phyloP scores from a whole-genome alignment of 2,113 vertebrate genomes.

The Sapajus apella region DNA sequence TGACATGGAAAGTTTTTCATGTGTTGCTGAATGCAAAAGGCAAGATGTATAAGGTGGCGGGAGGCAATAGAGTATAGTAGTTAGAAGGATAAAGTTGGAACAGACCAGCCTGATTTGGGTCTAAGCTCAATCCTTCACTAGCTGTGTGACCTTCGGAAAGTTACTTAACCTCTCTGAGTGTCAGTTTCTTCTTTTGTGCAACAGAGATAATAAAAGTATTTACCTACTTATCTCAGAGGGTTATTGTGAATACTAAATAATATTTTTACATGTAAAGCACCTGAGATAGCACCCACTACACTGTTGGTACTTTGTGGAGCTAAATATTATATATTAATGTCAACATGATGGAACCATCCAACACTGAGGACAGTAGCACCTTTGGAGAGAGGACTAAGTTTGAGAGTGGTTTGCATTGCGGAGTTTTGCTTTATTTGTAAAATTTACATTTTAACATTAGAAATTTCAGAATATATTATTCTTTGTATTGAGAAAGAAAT shows the following conservation, averaged over 20 bases:
- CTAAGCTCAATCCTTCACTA: not conserved
- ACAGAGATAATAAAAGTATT: not conserved
- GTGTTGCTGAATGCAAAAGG: not conserved
- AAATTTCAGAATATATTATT: not conserved
- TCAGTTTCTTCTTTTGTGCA: not conserved
- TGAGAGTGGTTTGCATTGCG: not conserved
- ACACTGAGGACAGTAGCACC: not conserved
- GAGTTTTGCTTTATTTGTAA: not conserved
- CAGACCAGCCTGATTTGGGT: not conserved
- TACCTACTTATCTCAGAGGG: not conserved
- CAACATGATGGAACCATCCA: not conserved
- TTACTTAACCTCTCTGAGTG: not conserved
- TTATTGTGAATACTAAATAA: not conserved
- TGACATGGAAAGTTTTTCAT: not conserved
- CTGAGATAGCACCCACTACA: not conserved
- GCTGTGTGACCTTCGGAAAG: not conserved
- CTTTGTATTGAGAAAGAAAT: not conserved
- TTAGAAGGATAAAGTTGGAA: not conserved
- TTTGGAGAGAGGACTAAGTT: not conserved
- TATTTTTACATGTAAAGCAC: not conserved
- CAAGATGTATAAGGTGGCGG: not conserved
- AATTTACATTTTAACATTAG: not conserved
- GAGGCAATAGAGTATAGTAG: not conserved
- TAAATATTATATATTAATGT: not conserved
- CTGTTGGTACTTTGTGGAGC: not conserved